Evolutionary conservation across 2,113 vertebrate genomes (phyloP), one percentile per base, ranked within the genome.

Genomic region (Crypturellus undulatus): DNA sequence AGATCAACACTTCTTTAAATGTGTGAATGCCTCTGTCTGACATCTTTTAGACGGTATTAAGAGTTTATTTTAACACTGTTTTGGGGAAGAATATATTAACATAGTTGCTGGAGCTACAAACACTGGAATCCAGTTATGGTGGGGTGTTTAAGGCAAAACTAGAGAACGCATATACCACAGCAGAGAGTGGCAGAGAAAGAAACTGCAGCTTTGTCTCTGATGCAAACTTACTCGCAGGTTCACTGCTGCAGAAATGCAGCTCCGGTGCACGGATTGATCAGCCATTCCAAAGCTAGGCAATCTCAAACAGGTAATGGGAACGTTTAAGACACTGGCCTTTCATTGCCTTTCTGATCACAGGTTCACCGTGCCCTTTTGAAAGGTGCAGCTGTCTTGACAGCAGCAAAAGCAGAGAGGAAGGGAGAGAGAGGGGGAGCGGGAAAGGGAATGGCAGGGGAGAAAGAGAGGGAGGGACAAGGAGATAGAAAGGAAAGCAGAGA

Each of bases 171-270:
- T 10, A 77, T 4, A 90, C 60, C 73, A 52, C 65, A 81, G 85
- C 95, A 90, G 69, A 95, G 70, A 81, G 67, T 32, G 88, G 90
- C 73, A 90, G 94, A 81, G 63, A 49, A 94, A 71, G 80, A 96
- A 96, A 96, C 72, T 93, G 92, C 88, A 93, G 88, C 77, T 65
- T 72, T 83, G 78, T 15, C 64, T 95, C 62, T 42, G 54, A 79
- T 2, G 58, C 75, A 93, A 96, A 95, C 80, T 96, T 95, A 45
- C 86, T 93, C 59, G 77, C 83, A 95, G 86, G 79, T 58, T 59
- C 1, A 15, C 34, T 1, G 49, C 77, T 62, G 79, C 49, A 89
- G 85, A 87, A 84, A 96, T 49, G 43, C 80, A 49, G 86, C 30
- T 78, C 79, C 1, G 30, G 64, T 36, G 52, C 81, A 63, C 26